Evolutionary conservation across 1,140 invertebrate genomes (phyloP).

Genomic region (Zaprionus gabonicus): DNA sequence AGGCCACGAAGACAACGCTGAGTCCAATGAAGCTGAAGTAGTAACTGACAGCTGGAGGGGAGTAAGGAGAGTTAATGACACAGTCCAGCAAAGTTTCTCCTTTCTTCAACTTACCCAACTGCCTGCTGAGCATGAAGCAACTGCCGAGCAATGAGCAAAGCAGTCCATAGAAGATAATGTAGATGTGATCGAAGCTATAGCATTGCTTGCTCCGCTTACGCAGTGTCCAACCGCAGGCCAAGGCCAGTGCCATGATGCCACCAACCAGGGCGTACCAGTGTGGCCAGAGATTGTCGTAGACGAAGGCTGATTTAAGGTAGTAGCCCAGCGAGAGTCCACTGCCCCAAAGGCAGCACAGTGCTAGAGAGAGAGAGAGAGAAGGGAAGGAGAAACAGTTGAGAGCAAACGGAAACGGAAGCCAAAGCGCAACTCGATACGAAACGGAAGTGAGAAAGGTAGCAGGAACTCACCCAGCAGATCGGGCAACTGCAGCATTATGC

Average conservation of each 20-base stretch:
- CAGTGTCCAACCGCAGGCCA: conserved; percentile 66
- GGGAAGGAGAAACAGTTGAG: not conserved
- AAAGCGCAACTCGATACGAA: not conserved
- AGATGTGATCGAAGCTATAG: conserved; percentile 75
- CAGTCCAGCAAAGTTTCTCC: not conserved
- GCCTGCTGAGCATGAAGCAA: conserved; percentile 76
- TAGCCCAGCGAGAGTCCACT: conserved; percentile 74
- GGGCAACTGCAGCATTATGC: conserved; percentile 51
- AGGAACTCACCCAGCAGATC: conserved; percentile 59
- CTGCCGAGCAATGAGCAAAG: conserved; percentile 71
- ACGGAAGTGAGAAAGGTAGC: too few species aligned
- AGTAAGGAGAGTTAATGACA: not conserved
- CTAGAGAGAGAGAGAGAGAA: conserved; percentile 23
- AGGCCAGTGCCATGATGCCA: conserved; percentile 33
- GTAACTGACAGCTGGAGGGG: conserved; percentile 61
- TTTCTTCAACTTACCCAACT: conserved; percentile 60
- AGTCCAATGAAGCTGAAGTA: conserved; percentile 76
- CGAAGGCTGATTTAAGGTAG: conserved; percentile 73
- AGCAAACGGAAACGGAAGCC: conserved; percentile 1
- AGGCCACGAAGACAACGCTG: conserved; percentile 61
- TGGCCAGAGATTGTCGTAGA: conserved; percentile 73
- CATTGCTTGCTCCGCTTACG: conserved; percentile 59
- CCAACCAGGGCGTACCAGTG: conserved; percentile 70
- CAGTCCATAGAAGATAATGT: conserved; percentile 75
- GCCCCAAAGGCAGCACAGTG: conserved; percentile 62